Base-by-base conservation (phyloP, 1,140 invertebrate species). In the Drosophila bipectinata region DNA sequence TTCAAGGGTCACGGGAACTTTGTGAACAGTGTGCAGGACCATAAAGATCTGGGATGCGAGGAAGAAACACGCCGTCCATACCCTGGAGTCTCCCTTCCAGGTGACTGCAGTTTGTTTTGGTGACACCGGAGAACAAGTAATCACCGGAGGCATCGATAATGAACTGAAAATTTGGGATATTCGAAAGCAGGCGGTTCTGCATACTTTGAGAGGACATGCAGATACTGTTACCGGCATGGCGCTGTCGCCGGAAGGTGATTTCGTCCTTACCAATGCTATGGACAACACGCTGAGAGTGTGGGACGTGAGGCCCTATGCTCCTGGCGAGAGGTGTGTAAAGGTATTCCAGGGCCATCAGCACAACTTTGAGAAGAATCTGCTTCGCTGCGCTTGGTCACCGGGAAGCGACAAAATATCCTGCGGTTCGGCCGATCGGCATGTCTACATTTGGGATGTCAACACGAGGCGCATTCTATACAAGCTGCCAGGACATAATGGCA, bases 361-460 rank as follows among this genome's bases (percentile, higher is more conserved):
- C 92, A 99, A 99, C 93, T 99, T 99, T 93, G 98, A 99, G 93
- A 99, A 98, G 93, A 97, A 98, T 92, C 93, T 99, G 47, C 91
- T 99, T 14, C 93, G 96, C 14, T 98, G 97, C 92, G 93, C 95
- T 0, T 99, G 98, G 98, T 96, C 98, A 1, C 94, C 95, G 1
- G 97, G 98, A 93, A 97, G 97, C 2, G 95, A 94, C 48, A 96
- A 96, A 92, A 97, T 88, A 28, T 94, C 96, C 3, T 96, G 97
- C 0, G 99, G 99, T 0, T 99, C 98, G 7, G 96, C 98, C 3
- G 99, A 99, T 92, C 93, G 99, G 48, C 98, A 96, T 93, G 96
- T 99, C 7, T 99, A 99, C 92, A 94, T 99, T 48, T 99, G 98
- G 98, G 98, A 99, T 92, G 98, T 98, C 2, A 98, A 96, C 2